These are phyloP conservation scores for Chaetogeoica ovagalla DNA, from an alignment of 2,888 invertebrate genomes.

Conservation along the genomic window DNA sequence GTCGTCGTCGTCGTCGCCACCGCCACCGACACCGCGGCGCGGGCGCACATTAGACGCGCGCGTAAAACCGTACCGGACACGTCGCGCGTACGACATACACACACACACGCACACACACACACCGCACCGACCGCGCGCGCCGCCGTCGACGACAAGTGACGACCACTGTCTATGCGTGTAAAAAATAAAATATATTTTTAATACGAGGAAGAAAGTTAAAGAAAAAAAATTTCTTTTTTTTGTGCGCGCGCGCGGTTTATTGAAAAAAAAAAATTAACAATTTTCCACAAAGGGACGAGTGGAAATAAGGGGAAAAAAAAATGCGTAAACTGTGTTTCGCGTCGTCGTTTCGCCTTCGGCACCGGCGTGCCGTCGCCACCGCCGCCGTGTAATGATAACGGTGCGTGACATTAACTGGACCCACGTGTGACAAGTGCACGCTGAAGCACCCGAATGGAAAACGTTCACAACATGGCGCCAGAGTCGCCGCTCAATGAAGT, in stretches of 20 bases:
- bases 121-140: background rate
- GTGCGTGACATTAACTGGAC: background rate
- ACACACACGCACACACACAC: too few relatives aligned
- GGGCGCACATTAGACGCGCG: background rate
- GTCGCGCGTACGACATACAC: background rate
- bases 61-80: slow-evolving; percentile 4
- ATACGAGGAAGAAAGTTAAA: too few relatives aligned
- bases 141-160: background rate
- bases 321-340: slow-evolving; percentile 12
- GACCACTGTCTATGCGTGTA: too few relatives aligned
- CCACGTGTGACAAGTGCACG: background rate
- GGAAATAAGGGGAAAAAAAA: too few relatives aligned
- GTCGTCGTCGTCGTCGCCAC: background rate
- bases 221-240: too few relatives aligned
- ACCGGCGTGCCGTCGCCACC: slow-evolving; percentile 15
- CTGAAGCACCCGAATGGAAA: slow-evolving; percentile 54
- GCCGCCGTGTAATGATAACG: background rate
- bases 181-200: too few relatives aligned
- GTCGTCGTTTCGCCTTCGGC: slow-evolving; percentile 22
- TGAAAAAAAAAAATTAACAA: too few relatives aligned
- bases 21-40: background rate
- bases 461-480: slow-evolving; percentile 57
- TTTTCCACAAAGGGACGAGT: too few relatives aligned
- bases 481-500: slow-evolving; percentile 57
- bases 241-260: too few relatives aligned